Evolutionary conservation across 1,140 invertebrate species (phyloP).

Genomic region (Globodera ellingtonae): DNA sequence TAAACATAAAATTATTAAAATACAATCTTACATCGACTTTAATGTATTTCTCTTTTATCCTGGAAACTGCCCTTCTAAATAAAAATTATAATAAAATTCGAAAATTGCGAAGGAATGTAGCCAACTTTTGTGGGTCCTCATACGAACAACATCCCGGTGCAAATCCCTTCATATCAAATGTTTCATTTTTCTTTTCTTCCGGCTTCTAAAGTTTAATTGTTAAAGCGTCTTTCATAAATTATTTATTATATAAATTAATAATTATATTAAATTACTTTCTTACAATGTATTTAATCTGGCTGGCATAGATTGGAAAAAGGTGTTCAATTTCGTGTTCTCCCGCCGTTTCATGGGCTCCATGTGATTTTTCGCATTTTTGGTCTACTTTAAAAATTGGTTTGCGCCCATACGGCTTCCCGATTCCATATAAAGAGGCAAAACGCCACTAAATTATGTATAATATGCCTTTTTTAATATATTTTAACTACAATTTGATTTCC

Average conservation of each 20-base stretch:
- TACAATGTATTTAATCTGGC: neutral
- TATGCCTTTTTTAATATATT: no score
- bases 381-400: neutral
- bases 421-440: slow-evolving; percentile 21
- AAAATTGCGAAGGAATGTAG: neutral
- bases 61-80: neutral
- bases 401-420: slow-evolving; percentile 1
- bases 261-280: no score
- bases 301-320: slow-evolving; percentile 2
- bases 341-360: neutral
- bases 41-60: neutral
- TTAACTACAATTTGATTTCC: neutral
- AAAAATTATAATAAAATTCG: no score
- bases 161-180: neutral
- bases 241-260: no score
- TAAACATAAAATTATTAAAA: neutral
- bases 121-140: neutral
- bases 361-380: neutral
- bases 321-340: neutral
- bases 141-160: neutral
- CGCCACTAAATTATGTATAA: neutral
- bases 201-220: neutral
- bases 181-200: neutral
- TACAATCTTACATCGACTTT: neutral
- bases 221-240: no score